These are phyloP conservation scores for Idaea biselata DNA, from an alignment of 2,888 invertebrate genomes.

Conservation along the genomic window DNA sequence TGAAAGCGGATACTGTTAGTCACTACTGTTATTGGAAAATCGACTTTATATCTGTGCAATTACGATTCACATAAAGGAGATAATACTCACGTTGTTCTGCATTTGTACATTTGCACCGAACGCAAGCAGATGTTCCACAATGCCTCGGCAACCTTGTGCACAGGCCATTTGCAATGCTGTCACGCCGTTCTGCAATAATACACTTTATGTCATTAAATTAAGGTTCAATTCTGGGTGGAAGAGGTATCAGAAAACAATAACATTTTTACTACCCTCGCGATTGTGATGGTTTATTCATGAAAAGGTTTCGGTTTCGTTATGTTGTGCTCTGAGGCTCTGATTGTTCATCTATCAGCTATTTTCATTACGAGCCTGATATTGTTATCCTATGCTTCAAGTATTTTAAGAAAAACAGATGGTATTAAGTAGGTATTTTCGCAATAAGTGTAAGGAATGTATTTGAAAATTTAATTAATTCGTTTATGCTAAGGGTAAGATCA, in stretches of 20 bases:
- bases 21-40: too few relatives aligned
- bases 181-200: conserved; percentile 80
- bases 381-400: not conserved
- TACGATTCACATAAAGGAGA: not conserved
- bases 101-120: conserved; percentile 83
- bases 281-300: conserved; percentile 35
- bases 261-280: conserved; percentile 14
- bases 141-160: conserved; percentile 85
- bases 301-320: conserved; percentile 27
- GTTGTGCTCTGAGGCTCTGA: conserved; percentile 14
- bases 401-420: not conserved
- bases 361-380: conserved; percentile 15
- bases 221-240: conserved; percentile 5
- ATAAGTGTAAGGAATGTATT: not conserved
- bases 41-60: too few relatives aligned
- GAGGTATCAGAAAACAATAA: conserved; percentile 10
- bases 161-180: conserved; percentile 86
- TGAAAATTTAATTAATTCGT: conserved; percentile 8
- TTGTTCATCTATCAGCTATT: conserved; percentile 8
- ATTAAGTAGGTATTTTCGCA: not conserved
- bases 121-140: conserved; percentile 83
- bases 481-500: conserved; percentile 6
- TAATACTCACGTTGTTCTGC: conserved; percentile 82
- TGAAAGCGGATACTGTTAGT: too few relatives aligned
- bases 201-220: conserved; percentile 10